Base-by-base conservation (phyloP, 2,797 vertebrate species). In the Xenentodon cancila region DNA sequence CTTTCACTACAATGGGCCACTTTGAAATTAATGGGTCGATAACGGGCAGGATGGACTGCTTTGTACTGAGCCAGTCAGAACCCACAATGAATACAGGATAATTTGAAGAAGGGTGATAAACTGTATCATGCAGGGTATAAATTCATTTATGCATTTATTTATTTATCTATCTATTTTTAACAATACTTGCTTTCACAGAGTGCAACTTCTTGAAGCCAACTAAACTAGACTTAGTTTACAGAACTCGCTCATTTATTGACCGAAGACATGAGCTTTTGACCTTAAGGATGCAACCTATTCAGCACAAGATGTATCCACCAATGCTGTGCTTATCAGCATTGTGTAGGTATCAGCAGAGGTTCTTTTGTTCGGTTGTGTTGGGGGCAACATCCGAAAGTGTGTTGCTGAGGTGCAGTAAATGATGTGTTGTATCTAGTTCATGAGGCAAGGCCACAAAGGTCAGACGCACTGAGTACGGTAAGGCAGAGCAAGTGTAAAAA, bases 1-100 rank as follows among this genome's bases (percentile, higher is more conserved):
- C 91, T 93, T 92, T 94, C 93, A 94, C 94, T 94, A 94, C 91
- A 80, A 82, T 73, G 88, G 91, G 77, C 75, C 87, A 65, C 80
- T 94, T 94, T 94, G 90, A 89, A 94, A 93, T 96, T 95, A 95
- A 95, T 91, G 86, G 89, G 90, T 90, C 89, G 84, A 89, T 80
- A 84, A 73, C 61, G 87, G 90, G 88, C 91, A 92, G 93, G 92
- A 92, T 86, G 90, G 92, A 90, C 88, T 84, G 87, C 86, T 90
- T 92, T 90, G 87, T 89, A 89, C 91, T 91, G 93, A 91, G 75
- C 64, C 65, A 76, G 79, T 80, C 80, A 75, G 65, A 68, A 70
- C 59, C 73, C 62, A 73, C 82, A 83, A 83, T 82, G 71, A 84
- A 86, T 80, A 82, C 79, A 60, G 63, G 75, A 80, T 80, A 21